Evolutionary conservation across 1,140 invertebrate genomes (phyloP).

Genomic region (Lasaia peninsularis): DNA sequence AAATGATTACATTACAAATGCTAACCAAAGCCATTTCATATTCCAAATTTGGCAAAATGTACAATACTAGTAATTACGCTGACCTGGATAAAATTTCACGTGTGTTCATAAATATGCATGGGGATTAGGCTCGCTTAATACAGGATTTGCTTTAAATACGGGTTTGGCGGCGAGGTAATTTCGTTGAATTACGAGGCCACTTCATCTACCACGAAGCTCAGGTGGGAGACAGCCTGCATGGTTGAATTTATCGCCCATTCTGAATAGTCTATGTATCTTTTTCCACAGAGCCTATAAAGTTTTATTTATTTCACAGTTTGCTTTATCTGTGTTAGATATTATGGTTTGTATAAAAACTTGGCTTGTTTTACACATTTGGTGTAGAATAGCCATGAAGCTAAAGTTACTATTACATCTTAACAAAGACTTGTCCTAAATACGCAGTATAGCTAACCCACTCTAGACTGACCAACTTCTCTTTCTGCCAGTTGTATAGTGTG

Average conservation of each 20-base stretch:
- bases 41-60: slow-evolving; percentile 1
- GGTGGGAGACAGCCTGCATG: slow-evolving; percentile 46
- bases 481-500: too few relatives aligned
- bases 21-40: background rate
- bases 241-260: slow-evolving; percentile 67
- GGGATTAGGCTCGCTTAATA: slow-evolving; percentile 7
- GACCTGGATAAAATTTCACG: slow-evolving; percentile 8
- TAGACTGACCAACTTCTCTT: too few relatives aligned
- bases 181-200: slow-evolving; percentile 57
- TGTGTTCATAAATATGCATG: slow-evolving; percentile 11
- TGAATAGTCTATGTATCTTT: slow-evolving; percentile 21
- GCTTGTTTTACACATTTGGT: too few relatives aligned
- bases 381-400: too few relatives aligned
- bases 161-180: slow-evolving; percentile 39
- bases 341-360: too few relatives aligned
- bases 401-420: too few relatives aligned
- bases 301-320: background rate
- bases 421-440: too few relatives aligned
- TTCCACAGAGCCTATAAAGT: background rate
- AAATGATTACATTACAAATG: background rate
- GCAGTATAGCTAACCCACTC: too few relatives aligned
- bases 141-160: slow-evolving; percentile 11
- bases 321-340: too few relatives aligned
- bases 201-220: slow-evolving; percentile 49
- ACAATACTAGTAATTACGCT: slow-evolving; percentile 1